Conservation (phyloP, 2,113 vertebrate species). For the Condylura cristata region DNA sequence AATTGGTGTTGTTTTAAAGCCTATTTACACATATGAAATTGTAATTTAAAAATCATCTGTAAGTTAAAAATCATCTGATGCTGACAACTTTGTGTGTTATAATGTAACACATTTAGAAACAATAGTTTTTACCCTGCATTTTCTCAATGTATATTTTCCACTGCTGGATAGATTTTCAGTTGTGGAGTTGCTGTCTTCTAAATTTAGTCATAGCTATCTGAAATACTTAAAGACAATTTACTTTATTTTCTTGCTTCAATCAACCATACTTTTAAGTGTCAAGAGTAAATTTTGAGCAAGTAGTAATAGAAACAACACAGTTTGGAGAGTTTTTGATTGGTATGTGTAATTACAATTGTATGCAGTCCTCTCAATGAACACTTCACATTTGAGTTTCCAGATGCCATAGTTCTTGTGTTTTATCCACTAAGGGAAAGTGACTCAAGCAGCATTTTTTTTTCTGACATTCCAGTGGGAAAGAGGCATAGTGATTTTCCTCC, state of each 20-base stretch:
- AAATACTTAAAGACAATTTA: not conserved
- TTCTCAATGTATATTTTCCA: not conserved
- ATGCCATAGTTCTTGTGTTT: not conserved
- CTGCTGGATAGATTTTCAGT: not conserved
- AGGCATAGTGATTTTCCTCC: not conserved
- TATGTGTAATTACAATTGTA: not conserved
- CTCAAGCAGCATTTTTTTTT: not conserved
- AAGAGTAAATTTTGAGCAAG: not conserved
- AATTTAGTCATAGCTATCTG: not conserved
- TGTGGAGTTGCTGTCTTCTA: not conserved
- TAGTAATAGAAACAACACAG: not conserved
- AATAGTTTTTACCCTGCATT: not conserved
- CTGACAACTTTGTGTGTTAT: not conserved
- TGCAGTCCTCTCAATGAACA: not conserved
- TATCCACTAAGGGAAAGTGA: not conserved
- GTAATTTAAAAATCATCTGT: not conserved
- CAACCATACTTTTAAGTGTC: not conserved
- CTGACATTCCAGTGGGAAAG: not conserved
- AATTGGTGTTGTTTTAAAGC: not conserved
- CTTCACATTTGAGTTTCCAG: not conserved
- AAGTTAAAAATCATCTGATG: not conserved
- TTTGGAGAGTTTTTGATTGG: not conserved
- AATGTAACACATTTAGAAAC: not conserved
- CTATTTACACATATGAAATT: not conserved
- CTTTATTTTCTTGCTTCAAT: not conserved